Evolutionary conservation across 2,113 vertebrate species (phyloP).

Genomic region (Pantherophis guttatus): DNA sequence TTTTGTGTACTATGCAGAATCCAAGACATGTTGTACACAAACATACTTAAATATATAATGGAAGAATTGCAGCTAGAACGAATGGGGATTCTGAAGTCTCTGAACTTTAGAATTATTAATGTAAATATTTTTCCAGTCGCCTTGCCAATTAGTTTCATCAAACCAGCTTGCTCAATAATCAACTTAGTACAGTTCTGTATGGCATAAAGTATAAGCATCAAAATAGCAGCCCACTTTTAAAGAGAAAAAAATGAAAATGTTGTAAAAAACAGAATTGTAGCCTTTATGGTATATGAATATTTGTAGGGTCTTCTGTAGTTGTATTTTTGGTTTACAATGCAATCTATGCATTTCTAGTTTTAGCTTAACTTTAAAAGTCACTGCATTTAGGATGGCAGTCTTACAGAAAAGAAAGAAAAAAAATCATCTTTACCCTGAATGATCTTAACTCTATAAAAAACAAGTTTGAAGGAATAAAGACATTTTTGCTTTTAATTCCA

Average conservation of each 20-base stretch:
- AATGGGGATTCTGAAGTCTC: background rate
- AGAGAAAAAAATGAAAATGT: background rate
- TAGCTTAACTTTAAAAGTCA: background rate
- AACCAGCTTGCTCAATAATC: background rate
- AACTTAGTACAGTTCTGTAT: background rate
- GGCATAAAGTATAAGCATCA: background rate
- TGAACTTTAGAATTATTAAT: background rate
- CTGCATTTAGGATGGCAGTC: background rate
- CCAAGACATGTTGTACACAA: background rate
- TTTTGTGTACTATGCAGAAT: background rate
- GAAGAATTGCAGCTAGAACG: background rate
- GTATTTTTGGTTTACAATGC: background rate
- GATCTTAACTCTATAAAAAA: background rate
- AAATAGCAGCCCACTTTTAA: background rate
- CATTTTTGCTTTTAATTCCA: background rate
- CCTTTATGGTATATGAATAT: background rate
- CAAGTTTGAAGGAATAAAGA: background rate
- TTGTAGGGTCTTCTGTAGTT: background rate
- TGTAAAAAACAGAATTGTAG: background rate
- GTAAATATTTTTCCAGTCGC: background rate
- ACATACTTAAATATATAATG: accelerated
- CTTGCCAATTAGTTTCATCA: background rate
- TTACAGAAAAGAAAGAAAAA: background rate
- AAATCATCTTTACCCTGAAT: background rate
- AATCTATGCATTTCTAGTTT: background rate